These are phyloP conservation scores for Argya squamiceps DNA, from an alignment of 2,797 vertebrate species.

Conservation along the genomic window DNA sequence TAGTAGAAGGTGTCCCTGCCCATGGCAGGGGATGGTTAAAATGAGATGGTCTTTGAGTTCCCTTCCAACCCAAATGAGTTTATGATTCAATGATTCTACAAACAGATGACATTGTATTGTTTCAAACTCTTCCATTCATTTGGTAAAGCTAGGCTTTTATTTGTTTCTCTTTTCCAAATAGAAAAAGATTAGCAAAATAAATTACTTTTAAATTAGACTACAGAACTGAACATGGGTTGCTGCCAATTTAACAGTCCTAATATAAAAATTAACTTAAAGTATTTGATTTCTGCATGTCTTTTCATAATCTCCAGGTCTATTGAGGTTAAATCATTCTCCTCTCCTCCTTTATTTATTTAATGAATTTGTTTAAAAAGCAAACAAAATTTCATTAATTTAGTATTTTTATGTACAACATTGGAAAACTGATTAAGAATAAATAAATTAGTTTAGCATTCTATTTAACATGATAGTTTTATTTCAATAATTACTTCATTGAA, in stretches of 20 bases:
- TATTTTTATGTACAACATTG: not conserved
- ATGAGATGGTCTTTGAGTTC: not conserved
- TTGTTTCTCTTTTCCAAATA: not conserved
- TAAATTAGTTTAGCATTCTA: not conserved
- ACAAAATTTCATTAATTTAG: not conserved
- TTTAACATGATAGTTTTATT: not conserved
- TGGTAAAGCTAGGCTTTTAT: not conserved
- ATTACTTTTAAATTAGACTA: not conserved
- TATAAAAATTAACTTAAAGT: not conserved
- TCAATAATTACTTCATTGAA: not conserved
- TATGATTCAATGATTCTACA: not conserved
- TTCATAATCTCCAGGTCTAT: not conserved
- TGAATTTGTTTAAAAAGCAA: not conserved
- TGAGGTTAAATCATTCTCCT: not conserved
- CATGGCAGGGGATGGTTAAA: accelerated
- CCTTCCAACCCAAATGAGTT: accelerated
- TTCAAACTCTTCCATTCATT: not conserved
- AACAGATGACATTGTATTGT: not conserved
- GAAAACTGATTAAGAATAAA: not conserved
- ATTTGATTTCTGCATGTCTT: not conserved
- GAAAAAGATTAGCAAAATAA: not conserved
- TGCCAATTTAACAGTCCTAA: not conserved
- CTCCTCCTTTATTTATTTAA: not conserved
- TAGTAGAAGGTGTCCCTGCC: accelerated
- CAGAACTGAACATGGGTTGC: not conserved